Evolutionary conservation across 1,140 invertebrate species (phyloP).

Genomic region (Mesaphorura yosii): DNA sequence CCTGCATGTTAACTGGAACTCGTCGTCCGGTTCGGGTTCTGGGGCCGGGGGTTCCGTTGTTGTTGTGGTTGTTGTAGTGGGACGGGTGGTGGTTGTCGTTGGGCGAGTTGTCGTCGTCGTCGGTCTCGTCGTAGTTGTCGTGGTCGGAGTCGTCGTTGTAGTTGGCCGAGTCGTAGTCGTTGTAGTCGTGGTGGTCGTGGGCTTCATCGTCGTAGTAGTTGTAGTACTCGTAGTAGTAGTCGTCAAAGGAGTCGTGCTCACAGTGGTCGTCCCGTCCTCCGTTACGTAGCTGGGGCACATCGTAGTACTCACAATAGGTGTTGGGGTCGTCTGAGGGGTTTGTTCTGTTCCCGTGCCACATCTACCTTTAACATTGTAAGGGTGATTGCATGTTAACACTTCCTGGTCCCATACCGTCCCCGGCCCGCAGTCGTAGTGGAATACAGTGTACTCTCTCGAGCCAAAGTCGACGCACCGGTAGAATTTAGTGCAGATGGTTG

Average conservation of each 20-base stretch:
- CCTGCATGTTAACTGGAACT: slow-evolving; percentile 24
- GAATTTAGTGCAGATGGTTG: slow-evolving; percentile 44
- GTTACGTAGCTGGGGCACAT: slow-evolving; percentile 23
- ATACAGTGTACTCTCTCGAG: slow-evolving; percentile 47
- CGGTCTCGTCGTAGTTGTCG: slow-evolving; percentile 5
- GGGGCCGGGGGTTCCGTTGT: slow-evolving; percentile 2
- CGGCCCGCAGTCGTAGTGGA: slow-evolving; percentile 35
- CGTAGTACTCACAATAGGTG: slow-evolving; percentile 13
- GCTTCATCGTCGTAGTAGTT: slow-evolving; percentile 9
- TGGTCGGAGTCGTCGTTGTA: slow-evolving; percentile 7
- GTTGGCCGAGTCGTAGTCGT: slow-evolving; percentile 7
- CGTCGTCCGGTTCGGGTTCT: slow-evolving; percentile 15
- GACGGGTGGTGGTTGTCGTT: slow-evolving; percentile 10
- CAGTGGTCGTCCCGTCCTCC: slow-evolving; percentile 10
- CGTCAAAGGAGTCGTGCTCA: slow-evolving; percentile 6
- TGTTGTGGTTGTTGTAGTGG: slow-evolving; percentile 8
- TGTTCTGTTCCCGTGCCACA: slow-evolving; percentile 14
- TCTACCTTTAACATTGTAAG: slow-evolving; percentile 8
- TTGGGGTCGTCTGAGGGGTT: background rate
- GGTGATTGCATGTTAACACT: slow-evolving; percentile 46
- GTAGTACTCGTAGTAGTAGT: slow-evolving; percentile 9
- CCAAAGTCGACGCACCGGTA: slow-evolving; percentile 47
- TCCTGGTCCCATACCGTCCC: slow-evolving; percentile 36
- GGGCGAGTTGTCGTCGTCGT: slow-evolving; percentile 11
- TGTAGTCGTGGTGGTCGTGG: slow-evolving; percentile 4